Conservation (phyloP, 2,797 vertebrate genomes). For the Darevskia mixta region DNA sequence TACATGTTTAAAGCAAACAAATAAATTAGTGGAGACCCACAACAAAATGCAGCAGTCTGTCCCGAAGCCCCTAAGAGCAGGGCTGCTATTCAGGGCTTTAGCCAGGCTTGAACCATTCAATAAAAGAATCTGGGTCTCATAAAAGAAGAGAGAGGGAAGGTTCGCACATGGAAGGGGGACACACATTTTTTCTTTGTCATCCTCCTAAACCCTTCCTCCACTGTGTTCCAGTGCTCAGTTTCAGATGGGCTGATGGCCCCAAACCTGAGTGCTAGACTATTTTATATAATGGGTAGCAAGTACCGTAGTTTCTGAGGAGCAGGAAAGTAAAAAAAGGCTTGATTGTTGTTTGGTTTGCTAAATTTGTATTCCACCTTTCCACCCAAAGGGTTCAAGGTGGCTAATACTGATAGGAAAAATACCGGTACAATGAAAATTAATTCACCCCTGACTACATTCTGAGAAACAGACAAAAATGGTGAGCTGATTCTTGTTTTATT, state of each 20-base stretch:
- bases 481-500: no score
- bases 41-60: background rate
- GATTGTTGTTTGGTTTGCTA: no score
- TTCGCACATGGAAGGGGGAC: background rate
- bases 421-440: no score
- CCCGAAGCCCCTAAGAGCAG: background rate
- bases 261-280: no score
- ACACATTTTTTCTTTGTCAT: no score
- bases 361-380: no score
- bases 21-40: background rate
- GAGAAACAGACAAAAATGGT: no score
- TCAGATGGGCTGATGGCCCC: background rate
- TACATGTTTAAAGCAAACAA: background rate
- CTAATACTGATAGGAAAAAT: no score
- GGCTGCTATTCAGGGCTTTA: background rate
- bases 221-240: background rate
- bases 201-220: background rate
- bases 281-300: background rate
- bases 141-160: no score
- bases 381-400: no score
- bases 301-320: background rate
- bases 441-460: no score
- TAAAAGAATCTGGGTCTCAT: no score
- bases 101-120: background rate
- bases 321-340: background rate